These are phyloP conservation scores for Psephotus haematonotus DNA, from an alignment of 2,113 vertebrate genomes.

Conservation along the genomic window DNA sequence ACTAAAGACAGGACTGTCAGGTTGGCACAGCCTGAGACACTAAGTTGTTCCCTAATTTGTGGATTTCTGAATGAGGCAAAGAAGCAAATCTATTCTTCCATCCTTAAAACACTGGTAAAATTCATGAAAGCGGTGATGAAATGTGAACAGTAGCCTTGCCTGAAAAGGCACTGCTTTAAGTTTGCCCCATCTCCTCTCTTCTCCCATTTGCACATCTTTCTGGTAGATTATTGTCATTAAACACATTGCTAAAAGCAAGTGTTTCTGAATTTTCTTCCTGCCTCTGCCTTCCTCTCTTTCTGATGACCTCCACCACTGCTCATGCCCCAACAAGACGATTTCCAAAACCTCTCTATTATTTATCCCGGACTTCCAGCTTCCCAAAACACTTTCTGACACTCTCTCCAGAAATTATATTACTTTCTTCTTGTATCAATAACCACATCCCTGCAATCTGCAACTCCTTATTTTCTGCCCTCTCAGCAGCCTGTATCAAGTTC, in stretches of 20 bases:
- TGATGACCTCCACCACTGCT: not conserved
- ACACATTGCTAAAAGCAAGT: not conserved
- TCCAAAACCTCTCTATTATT: not conserved
- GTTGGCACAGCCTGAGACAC: not conserved
- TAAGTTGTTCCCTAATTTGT: not conserved
- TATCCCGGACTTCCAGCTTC: not conserved
- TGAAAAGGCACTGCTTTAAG: not conserved
- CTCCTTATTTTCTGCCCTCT: not conserved
- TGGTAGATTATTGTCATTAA: slow-evolving; percentile 9
- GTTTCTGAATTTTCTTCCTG: not conserved
- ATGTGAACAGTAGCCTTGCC: not conserved
- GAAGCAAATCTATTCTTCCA: not conserved
- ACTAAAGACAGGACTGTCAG: not conserved
- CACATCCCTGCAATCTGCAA: not conserved
- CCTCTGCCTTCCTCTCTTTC: not conserved
- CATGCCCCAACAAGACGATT: not conserved
- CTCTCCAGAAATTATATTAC: not conserved
- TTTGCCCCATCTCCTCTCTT: not conserved
- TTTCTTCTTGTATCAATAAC: not conserved
- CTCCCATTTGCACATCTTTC: not conserved
- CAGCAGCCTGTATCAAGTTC: not conserved
- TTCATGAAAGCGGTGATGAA: not conserved
- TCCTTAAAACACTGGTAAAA: not conserved
- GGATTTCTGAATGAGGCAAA: not conserved
- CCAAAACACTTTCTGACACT: not conserved